phyloP scores from a whole-genome alignment of 2,888 invertebrate genomes.

The Matsumyia berberina region DNA sequence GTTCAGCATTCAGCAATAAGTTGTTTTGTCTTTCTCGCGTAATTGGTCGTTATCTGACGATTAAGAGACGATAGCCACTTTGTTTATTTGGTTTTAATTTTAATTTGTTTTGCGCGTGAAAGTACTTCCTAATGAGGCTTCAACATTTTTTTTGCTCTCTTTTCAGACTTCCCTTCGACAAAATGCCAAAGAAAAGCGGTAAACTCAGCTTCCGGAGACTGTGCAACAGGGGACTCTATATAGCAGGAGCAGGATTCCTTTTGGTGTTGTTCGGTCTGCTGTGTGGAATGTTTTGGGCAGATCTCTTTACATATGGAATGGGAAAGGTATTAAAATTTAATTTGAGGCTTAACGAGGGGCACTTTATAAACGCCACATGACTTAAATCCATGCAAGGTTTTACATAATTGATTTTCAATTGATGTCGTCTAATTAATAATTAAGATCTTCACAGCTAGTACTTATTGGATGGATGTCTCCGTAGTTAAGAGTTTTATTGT shows the following conservation, averaged over 20 bases:
- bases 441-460: conserved; percentile 31
- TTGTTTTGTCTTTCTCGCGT: background rate
- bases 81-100: conserved; percentile 5
- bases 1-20: conserved; percentile 23
- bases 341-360: background rate
- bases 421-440: conserved; percentile 41
- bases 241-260: conserved; percentile 80
- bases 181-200: conserved; percentile 80
- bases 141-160: conserved; percentile 2
- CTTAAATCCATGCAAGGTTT: conserved; percentile 38
- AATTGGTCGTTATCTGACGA: conserved; percentile 42
- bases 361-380: conserved; percentile 6
- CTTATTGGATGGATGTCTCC: conserved; percentile 37
- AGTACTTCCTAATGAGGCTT: background rate
- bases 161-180: conserved; percentile 44
- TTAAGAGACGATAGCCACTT: conserved; percentile 2
- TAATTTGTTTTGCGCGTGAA: background rate
- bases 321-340: conserved; percentile 80
- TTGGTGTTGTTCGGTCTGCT: conserved; percentile 81
- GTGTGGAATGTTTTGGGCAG: conserved; percentile 83
- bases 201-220: conserved; percentile 78
- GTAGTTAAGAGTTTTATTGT: conserved; percentile 44
- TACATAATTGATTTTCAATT: conserved; percentile 67
- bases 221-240: conserved; percentile 79
- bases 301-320: conserved; percentile 82